These are phyloP conservation scores for Crotalus horridus DNA, from an alignment of 2,113 vertebrate genomes.

Conservation along the genomic window DNA sequence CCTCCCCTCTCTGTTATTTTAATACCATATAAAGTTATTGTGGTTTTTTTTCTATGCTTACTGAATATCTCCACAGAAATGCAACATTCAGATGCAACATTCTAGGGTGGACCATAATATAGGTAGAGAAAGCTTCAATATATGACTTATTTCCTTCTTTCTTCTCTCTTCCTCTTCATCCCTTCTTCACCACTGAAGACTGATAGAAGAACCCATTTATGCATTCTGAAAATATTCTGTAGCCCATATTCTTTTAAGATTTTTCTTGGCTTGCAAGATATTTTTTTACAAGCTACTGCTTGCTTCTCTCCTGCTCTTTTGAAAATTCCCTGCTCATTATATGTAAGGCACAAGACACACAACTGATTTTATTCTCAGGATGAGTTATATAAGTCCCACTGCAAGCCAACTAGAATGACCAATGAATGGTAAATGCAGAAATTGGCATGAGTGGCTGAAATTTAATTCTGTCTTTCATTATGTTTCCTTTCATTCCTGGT, in stretches of 20 bases:
- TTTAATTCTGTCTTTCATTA: conserved; percentile 10
- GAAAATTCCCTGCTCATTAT: neutral
- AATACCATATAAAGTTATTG: neutral
- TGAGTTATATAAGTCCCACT: conserved; percentile 7
- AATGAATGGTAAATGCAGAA: conserved; percentile 3
- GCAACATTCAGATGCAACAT: neutral
- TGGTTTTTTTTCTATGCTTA: neutral
- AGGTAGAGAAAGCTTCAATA: neutral
- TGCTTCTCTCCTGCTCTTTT: neutral
- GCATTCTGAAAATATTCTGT: conserved; percentile 33
- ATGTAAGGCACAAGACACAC: neutral
- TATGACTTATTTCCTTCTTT: neutral
- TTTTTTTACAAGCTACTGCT: neutral
- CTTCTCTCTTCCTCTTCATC: neutral
- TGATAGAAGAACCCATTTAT: neutral
- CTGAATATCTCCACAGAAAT: neutral
- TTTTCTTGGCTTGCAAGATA: conserved; percentile 11
- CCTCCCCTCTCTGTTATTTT: neutral
- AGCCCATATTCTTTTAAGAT: conserved; percentile 24
- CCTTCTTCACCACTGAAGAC: neutral
- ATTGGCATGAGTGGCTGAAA: neutral
- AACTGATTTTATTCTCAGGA: neutral
- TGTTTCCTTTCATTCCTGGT: conserved; percentile 6
- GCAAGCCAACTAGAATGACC: neutral
- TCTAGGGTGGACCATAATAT: neutral